Percentiles rank a stretch among this genome's conserved stretches.
These are phyloP conservation scores for Iguana delicatissima DNA, from an alignment of 2,797 vertebrate species.

Conservation along the genomic window DNA sequence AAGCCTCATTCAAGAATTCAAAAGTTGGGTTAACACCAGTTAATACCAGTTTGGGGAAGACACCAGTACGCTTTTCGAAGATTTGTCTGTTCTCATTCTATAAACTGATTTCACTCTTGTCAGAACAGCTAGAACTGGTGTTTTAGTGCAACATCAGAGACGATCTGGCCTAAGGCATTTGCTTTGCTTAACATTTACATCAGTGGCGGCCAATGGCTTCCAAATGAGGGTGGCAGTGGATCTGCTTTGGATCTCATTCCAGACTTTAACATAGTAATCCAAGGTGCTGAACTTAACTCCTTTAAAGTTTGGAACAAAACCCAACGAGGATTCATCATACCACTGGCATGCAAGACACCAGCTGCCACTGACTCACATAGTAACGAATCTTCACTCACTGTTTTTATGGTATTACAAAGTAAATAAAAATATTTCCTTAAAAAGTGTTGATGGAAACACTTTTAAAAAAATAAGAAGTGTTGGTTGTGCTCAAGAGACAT, in stretches of 20 bases:
- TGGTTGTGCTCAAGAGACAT: slow-evolving; percentile 56
- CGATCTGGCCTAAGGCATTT: slow-evolving; percentile 17
- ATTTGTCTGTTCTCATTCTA: not conserved
- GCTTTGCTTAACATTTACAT: slow-evolving; percentile 6
- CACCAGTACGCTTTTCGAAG: not conserved
- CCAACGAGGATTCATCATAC: too few relatives aligned
- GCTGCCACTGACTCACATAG: not conserved
- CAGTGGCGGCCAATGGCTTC: too few relatives aligned
- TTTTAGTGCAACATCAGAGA: slow-evolving; percentile 37
- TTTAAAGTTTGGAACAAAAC: too few relatives aligned
- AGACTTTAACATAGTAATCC: too few relatives aligned
- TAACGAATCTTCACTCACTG: slow-evolving; percentile 16
- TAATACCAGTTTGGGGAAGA: not conserved
- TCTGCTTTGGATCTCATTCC: not conserved
- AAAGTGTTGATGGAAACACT: slow-evolving; percentile 39
- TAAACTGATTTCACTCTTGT: not conserved
- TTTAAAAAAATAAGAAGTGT: not conserved
- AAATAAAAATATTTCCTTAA: slow-evolving; percentile 32
- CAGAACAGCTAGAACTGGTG: slow-evolving; percentile 20
- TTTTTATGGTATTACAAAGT: slow-evolving; percentile 18
- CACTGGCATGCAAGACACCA: too few relatives aligned
- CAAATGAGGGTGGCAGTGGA: too few relatives aligned
- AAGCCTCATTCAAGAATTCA: too few relatives aligned
- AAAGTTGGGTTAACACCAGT: too few relatives aligned
- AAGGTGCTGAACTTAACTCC: too few relatives aligned